Evolutionary conservation across 2,888 invertebrate species (phyloP).

Genomic region (Micropterix aruncella): DNA sequence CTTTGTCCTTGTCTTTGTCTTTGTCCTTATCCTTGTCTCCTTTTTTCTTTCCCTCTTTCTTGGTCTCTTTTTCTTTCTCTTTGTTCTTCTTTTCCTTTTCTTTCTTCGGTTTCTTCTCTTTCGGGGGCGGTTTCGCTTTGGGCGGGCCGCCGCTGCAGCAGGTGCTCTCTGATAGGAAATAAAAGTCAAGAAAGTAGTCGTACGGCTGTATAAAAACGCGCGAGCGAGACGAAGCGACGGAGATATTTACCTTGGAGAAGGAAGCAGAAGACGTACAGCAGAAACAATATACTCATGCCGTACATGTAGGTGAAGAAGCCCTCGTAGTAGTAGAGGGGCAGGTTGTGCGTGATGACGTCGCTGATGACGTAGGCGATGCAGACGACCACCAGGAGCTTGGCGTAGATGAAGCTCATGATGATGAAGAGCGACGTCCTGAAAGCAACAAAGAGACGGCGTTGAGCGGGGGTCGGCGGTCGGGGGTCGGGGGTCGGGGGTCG

Average conservation of each 20-base stretch:
- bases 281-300: slow-evolving; percentile 83
- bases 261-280: slow-evolving; percentile 90
- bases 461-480: no score
- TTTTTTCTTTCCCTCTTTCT: slow-evolving; percentile 37
- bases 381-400: slow-evolving; percentile 83
- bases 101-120: slow-evolving; percentile 56
- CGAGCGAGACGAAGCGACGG: not conserved
- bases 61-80: slow-evolving; percentile 42
- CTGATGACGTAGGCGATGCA: slow-evolving; percentile 91
- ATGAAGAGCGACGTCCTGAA: slow-evolving; percentile 88
- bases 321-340: slow-evolving; percentile 87
- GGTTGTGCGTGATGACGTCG: slow-evolving; percentile 84
- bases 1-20: no score
- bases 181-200: not conserved
- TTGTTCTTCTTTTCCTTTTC: slow-evolving; percentile 49
- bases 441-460: no score
- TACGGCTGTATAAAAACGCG: not conserved
- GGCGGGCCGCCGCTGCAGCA: slow-evolving; percentile 65
- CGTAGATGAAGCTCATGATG: slow-evolving; percentile 92
- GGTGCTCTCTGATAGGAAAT: slow-evolving; percentile 48
- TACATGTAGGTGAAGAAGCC: slow-evolving; percentile 92
- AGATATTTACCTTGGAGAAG: slow-evolving; percentile 57
- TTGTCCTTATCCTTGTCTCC: slow-evolving; percentile 40
- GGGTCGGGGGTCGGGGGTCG: no score
- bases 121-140: slow-evolving; percentile 47